phyloP scores from a whole-genome alignment of 1,140 invertebrate genomes.

The Drosophila mauritiana region DNA sequence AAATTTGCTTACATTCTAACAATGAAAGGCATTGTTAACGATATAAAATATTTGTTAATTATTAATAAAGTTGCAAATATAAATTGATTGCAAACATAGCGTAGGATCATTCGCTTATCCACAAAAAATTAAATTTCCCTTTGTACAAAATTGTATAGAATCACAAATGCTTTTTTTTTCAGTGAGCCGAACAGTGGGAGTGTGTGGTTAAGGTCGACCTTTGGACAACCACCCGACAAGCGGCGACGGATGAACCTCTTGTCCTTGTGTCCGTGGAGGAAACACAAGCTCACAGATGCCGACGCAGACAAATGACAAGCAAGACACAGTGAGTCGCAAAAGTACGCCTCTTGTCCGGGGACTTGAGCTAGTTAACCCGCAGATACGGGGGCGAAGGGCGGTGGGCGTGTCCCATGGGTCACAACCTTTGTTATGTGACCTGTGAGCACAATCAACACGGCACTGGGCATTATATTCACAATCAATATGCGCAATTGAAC shows the following conservation, averaged over 20 bases:
- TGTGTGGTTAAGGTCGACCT: slow-evolving; percentile 15
- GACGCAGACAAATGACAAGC: slow-evolving; percentile 75
- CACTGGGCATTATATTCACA: slow-evolving; percentile 62
- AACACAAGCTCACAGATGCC: slow-evolving; percentile 28
- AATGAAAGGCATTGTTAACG: too few species aligned
- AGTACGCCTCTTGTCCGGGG: slow-evolving; percentile 45
- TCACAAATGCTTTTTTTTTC: background rate
- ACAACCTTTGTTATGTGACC: slow-evolving; percentile 66
- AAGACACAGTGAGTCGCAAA: slow-evolving; percentile 51
- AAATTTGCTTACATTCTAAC: too few species aligned
- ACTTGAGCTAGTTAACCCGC: slow-evolving; percentile 33
- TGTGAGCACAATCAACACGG: slow-evolving; percentile 70
- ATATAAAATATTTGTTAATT: too few species aligned
- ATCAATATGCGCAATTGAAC: slow-evolving; percentile 82
- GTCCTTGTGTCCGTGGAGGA: slow-evolving; percentile 45
- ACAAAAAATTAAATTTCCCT: too few species aligned
- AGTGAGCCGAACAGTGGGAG: background rate
- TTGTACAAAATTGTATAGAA: background rate
- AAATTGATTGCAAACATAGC: too few species aligned
- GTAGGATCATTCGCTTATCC: too few species aligned
- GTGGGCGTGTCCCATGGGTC: slow-evolving; percentile 6
- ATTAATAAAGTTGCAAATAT: too few species aligned
- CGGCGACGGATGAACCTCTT: slow-evolving; percentile 66
- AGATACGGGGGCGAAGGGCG: background rate
- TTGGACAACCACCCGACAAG: slow-evolving; percentile 33